Conservation (phyloP, 2,113 vertebrate species). For the Enhydra lutris region DNA sequence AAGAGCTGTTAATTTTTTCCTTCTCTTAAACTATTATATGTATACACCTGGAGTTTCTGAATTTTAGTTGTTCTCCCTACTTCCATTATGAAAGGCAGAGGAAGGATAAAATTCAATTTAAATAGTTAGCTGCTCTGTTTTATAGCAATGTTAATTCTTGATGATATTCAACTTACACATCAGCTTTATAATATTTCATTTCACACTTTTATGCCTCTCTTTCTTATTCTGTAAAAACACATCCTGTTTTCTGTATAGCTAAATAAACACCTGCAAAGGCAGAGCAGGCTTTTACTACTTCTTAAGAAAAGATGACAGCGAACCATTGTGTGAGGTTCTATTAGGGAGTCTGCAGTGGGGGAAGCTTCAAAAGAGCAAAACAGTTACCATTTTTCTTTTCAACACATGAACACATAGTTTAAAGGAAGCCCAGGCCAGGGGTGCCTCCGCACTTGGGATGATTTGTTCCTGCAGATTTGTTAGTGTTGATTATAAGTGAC, state of each 20-base stretch:
- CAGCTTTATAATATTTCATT: slow-evolving; percentile 13
- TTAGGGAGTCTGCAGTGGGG: neutral
- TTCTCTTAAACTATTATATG: neutral
- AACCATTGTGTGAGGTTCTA: neutral
- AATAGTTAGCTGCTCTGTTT: neutral
- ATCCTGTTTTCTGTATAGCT: neutral
- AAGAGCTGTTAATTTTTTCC: neutral
- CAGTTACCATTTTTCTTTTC: neutral
- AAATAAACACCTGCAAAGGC: neutral
- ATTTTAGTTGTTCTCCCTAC: neutral
- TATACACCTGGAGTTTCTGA: neutral
- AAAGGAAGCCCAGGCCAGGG: slow-evolving; percentile 7
- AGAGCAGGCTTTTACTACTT: neutral
- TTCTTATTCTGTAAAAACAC: slow-evolving; percentile 35
- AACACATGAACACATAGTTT: neutral
- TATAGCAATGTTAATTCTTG: slow-evolving; percentile 3
- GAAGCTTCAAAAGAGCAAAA: neutral
- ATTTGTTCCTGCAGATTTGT: neutral
- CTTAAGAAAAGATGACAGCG: slow-evolving; percentile 34
- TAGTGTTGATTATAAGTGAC: slow-evolving; percentile 44
- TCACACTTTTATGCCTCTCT: neutral
- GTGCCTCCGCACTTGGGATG: neutral
- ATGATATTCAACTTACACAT: neutral
- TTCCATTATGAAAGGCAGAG: neutral
- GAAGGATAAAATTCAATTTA: slow-evolving; percentile 7